Evolutionary conservation across 2,797 vertebrate species (phyloP).

Genomic region (Acanthis flammea): DNA sequence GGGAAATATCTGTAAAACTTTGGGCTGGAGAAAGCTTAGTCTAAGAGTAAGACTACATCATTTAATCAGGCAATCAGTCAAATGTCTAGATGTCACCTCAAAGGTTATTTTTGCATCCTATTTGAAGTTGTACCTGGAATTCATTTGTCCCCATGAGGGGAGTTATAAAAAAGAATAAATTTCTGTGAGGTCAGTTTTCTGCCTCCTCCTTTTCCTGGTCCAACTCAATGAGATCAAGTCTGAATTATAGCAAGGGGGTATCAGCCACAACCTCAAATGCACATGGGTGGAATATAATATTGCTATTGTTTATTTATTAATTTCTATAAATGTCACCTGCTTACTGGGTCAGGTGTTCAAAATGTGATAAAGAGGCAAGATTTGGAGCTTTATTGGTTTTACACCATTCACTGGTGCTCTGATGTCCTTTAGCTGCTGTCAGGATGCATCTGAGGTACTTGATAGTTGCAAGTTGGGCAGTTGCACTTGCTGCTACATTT

Average conservation of each 20-base stretch:
- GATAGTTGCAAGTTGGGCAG: not conserved
- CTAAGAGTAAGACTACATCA: not conserved
- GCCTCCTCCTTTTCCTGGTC: not conserved
- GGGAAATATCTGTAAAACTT: not conserved
- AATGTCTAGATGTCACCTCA: not conserved
- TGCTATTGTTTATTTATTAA: not conserved
- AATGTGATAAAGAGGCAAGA: not conserved
- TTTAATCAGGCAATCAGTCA: not conserved
- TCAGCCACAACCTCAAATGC: not conserved
- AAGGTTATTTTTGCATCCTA: not conserved
- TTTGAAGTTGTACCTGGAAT: not conserved
- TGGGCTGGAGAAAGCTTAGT: not conserved
- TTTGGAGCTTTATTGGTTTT: not conserved
- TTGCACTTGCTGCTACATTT: not conserved
- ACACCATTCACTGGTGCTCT: not conserved
- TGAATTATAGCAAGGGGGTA: not conserved
- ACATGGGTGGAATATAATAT: rapidly evolving
- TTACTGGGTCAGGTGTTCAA: not conserved
- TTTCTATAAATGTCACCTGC: not conserved
- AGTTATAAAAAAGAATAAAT: not conserved
- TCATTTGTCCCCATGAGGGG: not conserved
- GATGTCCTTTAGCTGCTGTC: not conserved
- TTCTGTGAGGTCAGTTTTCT: not conserved
- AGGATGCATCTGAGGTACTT: not conserved
- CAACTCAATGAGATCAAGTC: rapidly evolving